These are phyloP conservation scores for Drosophila varians DNA, from an alignment of 1,140 invertebrate genomes.

Conservation along the genomic window DNA sequence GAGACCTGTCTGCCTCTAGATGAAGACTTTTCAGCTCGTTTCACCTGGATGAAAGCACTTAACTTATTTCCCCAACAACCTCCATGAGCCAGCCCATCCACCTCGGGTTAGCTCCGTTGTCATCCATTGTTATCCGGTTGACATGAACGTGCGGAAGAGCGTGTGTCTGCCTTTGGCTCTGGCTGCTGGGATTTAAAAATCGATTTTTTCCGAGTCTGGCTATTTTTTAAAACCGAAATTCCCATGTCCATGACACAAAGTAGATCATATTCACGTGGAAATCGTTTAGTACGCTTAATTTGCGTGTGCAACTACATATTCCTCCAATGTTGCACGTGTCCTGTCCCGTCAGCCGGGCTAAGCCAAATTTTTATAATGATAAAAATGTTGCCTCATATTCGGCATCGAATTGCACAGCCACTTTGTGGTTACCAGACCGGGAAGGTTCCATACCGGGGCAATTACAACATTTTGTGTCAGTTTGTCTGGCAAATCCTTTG, in stretches of 20 bases:
- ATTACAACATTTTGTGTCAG: slow-evolving; percentile 83
- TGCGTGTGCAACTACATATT: slow-evolving; percentile 10
- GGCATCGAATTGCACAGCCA: slow-evolving; percentile 50
- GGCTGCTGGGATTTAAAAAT: slow-evolving; percentile 4
- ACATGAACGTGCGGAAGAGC: slow-evolving; percentile 78
- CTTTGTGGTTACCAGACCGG: slow-evolving; percentile 52
- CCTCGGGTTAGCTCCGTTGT: slow-evolving; percentile 9
- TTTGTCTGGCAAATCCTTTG: slow-evolving; percentile 70
- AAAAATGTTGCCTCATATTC: slow-evolving; percentile 53
- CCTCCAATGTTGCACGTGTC: slow-evolving; percentile 54
- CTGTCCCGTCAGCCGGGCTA: slow-evolving; percentile 48
- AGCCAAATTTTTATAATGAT: slow-evolving; percentile 80
- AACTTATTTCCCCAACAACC: slow-evolving; percentile 30
- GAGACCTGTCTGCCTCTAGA: background rate
- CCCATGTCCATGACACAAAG: slow-evolving; percentile 10
- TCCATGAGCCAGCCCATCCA: background rate
- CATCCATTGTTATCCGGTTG: slow-evolving; percentile 63
- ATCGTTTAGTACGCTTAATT: slow-evolving; percentile 44
- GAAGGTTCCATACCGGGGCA: slow-evolving; percentile 34
- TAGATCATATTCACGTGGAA: slow-evolving; percentile 24
- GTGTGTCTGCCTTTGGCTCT: slow-evolving; percentile 9
- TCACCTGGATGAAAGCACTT: slow-evolving; percentile 52
- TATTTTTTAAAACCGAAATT: slow-evolving; percentile 14
- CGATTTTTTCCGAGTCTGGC: slow-evolving; percentile 19
- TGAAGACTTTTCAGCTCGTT: slow-evolving; percentile 13